Percentiles rank a stretch among this genome's conserved stretches.
Evolutionary conservation across 2,888 invertebrate species (phyloP).

Genomic region (Ephialtes manifestator): DNA sequence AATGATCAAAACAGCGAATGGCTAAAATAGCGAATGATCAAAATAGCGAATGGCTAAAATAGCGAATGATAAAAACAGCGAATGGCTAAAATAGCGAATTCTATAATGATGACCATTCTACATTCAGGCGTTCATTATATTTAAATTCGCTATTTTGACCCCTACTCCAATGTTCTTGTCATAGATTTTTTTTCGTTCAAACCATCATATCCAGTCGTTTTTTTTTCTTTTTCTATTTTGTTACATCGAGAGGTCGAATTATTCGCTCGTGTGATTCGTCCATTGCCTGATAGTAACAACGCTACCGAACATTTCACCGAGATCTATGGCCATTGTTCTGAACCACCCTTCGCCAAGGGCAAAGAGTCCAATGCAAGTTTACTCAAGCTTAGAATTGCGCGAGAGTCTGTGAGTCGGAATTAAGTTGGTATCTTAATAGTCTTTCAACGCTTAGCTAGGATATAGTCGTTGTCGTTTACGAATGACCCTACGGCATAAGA

Average conservation of each 20-base stretch:
- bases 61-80: no score
- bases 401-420: constrained; percentile 56
- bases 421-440: constrained; percentile 67
- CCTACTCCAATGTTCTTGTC: not conserved
- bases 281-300: constrained; percentile 35
- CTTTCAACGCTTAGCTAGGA: constrained; percentile 33
- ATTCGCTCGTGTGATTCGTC: constrained; percentile 31
- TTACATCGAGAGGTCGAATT: no score
- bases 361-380: constrained; percentile 53
- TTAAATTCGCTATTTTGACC: no score
- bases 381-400: constrained; percentile 66
- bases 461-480: constrained; percentile 45
- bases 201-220: not conserved
- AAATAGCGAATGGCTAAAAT: no score
- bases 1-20: no score
- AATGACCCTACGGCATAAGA: constrained; percentile 19
- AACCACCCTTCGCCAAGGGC: constrained; percentile 56
- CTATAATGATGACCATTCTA: no score
- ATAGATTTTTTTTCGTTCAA: not conserved
- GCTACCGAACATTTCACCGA: constrained; percentile 52
- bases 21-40: no score
- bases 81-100: no score
- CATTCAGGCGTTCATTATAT: no score
- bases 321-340: constrained; percentile 44
- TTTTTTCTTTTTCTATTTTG: constrained; percentile 13